phyloP scores from a whole-genome alignment of 1,140 invertebrate genomes.

The Lycorma delicatula region DNA sequence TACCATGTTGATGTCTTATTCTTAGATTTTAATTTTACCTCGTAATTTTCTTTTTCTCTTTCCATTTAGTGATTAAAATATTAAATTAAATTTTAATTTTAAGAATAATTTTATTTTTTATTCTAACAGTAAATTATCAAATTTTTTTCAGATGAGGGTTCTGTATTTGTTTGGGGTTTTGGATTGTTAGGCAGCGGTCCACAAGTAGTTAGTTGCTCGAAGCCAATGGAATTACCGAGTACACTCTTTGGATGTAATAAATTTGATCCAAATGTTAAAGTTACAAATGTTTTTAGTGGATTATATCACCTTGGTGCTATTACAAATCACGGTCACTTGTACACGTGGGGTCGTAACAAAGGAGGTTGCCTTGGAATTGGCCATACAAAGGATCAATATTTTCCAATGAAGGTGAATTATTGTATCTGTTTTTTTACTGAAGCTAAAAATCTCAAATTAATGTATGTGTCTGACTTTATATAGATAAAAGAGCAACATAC shows the following conservation, averaged over 20 bases:
- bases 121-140: not conserved
- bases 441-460: no score
- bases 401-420: conserved; percentile 74
- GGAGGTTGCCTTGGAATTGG: conserved; percentile 76
- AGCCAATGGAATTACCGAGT: conserved; percentile 63
- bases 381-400: conserved; percentile 68
- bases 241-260: conserved; percentile 78
- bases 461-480: no score
- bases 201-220: conserved; percentile 49
- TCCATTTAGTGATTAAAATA: no score
- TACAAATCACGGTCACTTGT: conserved; percentile 71
- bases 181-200: conserved; percentile 86
- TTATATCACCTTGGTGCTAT: conserved; percentile 72
- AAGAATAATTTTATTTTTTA: no score
- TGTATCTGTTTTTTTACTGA: no score
- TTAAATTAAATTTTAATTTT: no score
- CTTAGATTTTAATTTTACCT: no score
- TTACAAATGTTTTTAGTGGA: conserved; percentile 60
- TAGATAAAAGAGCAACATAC: no score
- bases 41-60: no score
- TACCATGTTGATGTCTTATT: no score
- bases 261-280: conserved; percentile 58
- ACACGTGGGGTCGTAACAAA: conserved; percentile 84
- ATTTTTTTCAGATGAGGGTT: conserved; percentile 55
- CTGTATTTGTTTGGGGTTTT: conserved; percentile 88